phyloP scores from a whole-genome alignment of 2,797 vertebrate species.

The Tapera naevia region DNA sequence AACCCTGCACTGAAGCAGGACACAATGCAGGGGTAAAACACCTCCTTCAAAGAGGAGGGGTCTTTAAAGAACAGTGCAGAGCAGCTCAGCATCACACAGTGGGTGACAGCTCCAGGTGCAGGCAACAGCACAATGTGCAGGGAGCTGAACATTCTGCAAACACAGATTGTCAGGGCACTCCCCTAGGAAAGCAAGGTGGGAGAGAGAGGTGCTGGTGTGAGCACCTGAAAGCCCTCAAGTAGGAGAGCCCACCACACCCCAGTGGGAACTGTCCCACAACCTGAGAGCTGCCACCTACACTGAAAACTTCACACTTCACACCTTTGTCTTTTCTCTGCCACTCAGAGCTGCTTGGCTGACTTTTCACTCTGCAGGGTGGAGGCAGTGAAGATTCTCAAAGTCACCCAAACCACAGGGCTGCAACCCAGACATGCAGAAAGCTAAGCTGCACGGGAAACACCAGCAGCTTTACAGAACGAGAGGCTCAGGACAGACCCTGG shows the following conservation, averaged over 20 bases:
- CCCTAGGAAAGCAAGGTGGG: background rate
- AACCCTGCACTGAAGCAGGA: background rate
- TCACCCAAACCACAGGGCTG: background rate
- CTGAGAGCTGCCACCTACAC: background rate
- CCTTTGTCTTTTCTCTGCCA: background rate
- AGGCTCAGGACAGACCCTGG: background rate
- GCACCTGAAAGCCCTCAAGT: accelerated
- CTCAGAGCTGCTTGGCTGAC: background rate
- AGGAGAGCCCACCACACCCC: background rate
- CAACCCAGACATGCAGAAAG: background rate
- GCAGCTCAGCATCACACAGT: background rate
- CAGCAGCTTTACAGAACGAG: background rate
- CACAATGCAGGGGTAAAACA: background rate
- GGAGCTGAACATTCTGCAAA: background rate
- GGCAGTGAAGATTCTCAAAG: background rate
- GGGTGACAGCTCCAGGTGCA: background rate
- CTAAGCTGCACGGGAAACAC: background rate
- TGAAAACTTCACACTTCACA: background rate
- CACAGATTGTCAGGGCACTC: background rate
- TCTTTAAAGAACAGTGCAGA: background rate
- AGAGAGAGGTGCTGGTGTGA: background rate
- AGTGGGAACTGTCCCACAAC: background rate
- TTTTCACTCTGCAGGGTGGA: background rate
- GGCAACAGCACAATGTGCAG: background rate
- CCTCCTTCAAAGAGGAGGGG: background rate